phyloP scores from a whole-genome alignment of 2,113 vertebrate species.

The Dryoscopus gambensis region DNA sequence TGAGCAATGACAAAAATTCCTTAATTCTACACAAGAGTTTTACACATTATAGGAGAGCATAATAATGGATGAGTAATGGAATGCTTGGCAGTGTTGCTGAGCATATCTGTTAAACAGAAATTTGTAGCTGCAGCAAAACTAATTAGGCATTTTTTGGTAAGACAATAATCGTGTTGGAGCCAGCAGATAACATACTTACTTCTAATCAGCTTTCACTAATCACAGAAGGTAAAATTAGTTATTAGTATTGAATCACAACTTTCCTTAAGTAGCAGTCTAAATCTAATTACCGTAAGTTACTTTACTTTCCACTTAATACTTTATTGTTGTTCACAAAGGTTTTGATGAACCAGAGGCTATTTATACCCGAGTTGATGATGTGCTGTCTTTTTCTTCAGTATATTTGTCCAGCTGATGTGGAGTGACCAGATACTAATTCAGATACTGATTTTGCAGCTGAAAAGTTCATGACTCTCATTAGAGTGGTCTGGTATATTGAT shows the following conservation, averaged over 20 bases:
- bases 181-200: slow-evolving; percentile 64
- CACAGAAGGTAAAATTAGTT: slow-evolving; percentile 68
- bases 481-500: background rate
- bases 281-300: slow-evolving; percentile 59
- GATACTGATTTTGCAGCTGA: background rate
- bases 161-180: slow-evolving; percentile 50
- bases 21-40: background rate
- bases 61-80: background rate
- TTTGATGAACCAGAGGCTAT: slow-evolving; percentile 26
- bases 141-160: slow-evolving; percentile 40
- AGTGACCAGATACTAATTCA: background rate
- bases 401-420: background rate
- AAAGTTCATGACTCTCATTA: background rate
- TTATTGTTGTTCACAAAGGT: slow-evolving; percentile 50
- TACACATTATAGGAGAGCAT: background rate
- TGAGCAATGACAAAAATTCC: background rate
- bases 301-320: slow-evolving; percentile 51
- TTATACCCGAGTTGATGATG: slow-evolving; percentile 10
- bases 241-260: slow-evolving; percentile 67
- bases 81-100: background rate
- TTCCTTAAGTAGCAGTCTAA: slow-evolving; percentile 65
- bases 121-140: slow-evolving; percentile 32
- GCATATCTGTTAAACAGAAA: background rate
- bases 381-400: slow-evolving; percentile 3
- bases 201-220: slow-evolving; percentile 72